Base-by-base conservation (phyloP, 2,113 vertebrate species). In the Calcarius ornatus region DNA sequence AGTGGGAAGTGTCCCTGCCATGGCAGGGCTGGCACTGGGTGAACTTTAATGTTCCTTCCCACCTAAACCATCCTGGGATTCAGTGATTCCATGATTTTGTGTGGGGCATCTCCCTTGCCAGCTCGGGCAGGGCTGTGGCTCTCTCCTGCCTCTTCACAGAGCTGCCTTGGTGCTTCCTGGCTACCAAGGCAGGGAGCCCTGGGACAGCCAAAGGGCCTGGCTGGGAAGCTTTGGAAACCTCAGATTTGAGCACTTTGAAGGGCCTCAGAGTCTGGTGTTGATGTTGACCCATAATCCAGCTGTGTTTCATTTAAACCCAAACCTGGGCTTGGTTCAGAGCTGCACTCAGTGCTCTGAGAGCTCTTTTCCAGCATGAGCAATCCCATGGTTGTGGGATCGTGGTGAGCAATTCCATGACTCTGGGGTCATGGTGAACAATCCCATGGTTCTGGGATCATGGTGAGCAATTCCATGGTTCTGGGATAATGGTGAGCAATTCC, bases 221-320 rank as follows among this genome's bases (percentile, higher is more conserved):
- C 70, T 61, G 40, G 8, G 60, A 37, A 60, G 14, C 14, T 7
- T 24, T 50, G 38, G 15, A 20, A 71, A 15, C 16, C 8, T 4
- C 7, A 3, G 6, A 2, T 22, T 27, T 59, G 18, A 45, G 56
- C 12, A 1, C 31, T 57, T 53, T 5, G 15, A 53, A 42, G 30
- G 33, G 12, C 19, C 17, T 50, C 24, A 4, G 54, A n/a, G n/a
- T 20, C 61, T 18, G 13, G 5, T 15, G 2, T 31, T 0, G 1
- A 2, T 9, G 25, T 23, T 13, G 8, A 19, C 12, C 35, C 31
- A 11, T 56, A 79, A n/a, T 23, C 15, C 10, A 12, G 25, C 30
- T 47, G 43, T 0, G 0, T 59, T 90, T 53, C 1, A 0, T 47
- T 63, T 20, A 40, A 71, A 30, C 23, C 65, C 33, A 51, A 20